Evolutionary conservation across 2,888 invertebrate genomes (phyloP).

Genomic region (Oxystoma pomonae): DNA sequence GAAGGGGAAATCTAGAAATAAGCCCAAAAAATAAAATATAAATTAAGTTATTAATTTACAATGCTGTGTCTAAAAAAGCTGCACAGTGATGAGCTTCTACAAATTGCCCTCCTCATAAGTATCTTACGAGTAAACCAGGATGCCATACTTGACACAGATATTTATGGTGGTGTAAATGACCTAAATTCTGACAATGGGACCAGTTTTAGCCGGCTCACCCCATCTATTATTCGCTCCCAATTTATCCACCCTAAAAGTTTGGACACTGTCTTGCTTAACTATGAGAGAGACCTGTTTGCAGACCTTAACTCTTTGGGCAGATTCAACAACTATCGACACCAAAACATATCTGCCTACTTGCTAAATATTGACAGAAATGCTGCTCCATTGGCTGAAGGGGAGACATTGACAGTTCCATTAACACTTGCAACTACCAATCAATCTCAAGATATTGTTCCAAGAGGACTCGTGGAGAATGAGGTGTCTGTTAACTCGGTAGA

Average conservation of each 20-base stretch:
- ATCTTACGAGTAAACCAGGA: constrained; percentile 74
- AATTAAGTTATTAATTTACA: constrained; percentile 11
- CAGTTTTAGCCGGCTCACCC: constrained; percentile 59
- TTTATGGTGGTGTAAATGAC: constrained; percentile 39
- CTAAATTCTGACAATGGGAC: constrained; percentile 63
- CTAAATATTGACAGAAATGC: constrained; percentile 52
- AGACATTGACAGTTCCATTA: constrained; percentile 21
- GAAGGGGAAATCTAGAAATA: background rate
- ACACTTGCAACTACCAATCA: constrained; percentile 21
- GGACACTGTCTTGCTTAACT: constrained; percentile 65
- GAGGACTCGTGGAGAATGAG: constrained; percentile 12
- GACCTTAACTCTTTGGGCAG: constrained; percentile 68
- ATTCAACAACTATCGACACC: constrained; percentile 52
- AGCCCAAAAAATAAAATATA: background rate
- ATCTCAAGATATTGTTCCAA: constrained; percentile 19
- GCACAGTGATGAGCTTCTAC: constrained; percentile 75
- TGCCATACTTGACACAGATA: constrained; percentile 58
- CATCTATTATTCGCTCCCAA: constrained; percentile 56
- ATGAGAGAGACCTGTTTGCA: constrained; percentile 68
- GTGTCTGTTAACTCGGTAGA: constrained; percentile 29
- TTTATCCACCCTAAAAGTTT: constrained; percentile 68
- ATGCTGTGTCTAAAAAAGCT: constrained; percentile 83
- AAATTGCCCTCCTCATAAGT: constrained; percentile 76
- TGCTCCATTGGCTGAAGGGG: constrained; percentile 27
- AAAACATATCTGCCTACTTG: constrained; percentile 58